Evolutionary conservation across 2,888 invertebrate species (phyloP).

Genomic region (Polymixis lichenea): DNA sequence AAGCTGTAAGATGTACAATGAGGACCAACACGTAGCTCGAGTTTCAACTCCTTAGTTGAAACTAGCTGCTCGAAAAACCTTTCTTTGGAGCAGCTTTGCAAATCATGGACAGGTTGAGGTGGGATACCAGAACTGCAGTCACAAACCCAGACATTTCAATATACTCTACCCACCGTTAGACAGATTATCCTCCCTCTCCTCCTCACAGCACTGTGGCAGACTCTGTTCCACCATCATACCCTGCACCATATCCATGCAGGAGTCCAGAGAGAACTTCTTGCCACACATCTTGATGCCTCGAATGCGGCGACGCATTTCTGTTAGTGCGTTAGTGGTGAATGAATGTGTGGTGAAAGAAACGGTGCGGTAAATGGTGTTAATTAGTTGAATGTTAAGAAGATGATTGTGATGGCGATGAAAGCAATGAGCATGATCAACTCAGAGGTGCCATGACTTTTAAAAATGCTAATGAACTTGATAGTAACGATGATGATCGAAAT

Average conservation of each 20-base stretch:
- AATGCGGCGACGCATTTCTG: slow-evolving; percentile 96
- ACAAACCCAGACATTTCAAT: slow-evolving; percentile 4
- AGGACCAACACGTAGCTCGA: neutral
- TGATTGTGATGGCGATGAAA: neutral
- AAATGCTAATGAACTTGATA: neutral
- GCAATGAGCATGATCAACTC: neutral
- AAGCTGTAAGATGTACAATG: neutral
- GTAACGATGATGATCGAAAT: no score
- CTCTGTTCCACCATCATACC: slow-evolving; percentile 91
- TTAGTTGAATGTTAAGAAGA: neutral
- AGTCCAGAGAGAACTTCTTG: slow-evolving; percentile 97
- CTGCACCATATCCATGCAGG: slow-evolving; percentile 97
- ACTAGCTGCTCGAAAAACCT: no score
- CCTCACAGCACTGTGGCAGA: slow-evolving; percentile 90
- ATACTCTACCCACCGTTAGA: slow-evolving; percentile 84
- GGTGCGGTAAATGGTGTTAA: neutral
- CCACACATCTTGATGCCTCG: slow-evolving; percentile 97
- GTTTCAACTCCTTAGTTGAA: no score
- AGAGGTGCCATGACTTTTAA: neutral
- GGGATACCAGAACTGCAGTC: neutral
- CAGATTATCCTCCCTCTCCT: slow-evolving; percentile 85
- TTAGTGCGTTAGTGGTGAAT: slow-evolving; percentile 63
- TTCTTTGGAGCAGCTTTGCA: neutral
- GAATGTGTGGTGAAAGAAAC: slow-evolving; percentile 3
- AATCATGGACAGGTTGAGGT: neutral